Evolutionary conservation across 2,888 invertebrate species (phyloP).

Genomic region (Clusia tigrina): DNA sequence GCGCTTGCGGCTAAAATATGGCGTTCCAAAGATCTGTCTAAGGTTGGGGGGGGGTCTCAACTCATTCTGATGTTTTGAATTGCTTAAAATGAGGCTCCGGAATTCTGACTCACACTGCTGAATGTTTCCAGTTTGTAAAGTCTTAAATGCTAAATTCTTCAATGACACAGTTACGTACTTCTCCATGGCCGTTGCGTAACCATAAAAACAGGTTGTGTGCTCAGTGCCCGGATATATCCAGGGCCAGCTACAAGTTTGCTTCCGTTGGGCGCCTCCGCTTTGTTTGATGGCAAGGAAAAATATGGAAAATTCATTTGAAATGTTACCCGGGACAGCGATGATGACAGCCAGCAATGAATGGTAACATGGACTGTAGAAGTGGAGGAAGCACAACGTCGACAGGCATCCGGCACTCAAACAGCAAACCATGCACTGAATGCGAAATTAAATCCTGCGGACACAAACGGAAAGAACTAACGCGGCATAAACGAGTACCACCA

Average conservation of each 20-base stretch:
- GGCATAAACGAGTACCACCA: not conserved
- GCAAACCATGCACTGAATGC: conserved; percentile 18
- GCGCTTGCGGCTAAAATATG: too few species aligned
- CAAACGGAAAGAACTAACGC: not conserved
- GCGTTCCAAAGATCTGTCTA: too few species aligned
- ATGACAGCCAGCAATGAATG: conserved; percentile 29
- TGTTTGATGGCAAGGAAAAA: not conserved
- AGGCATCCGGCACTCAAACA: conserved; percentile 11
- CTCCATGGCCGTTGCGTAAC: too few species aligned
- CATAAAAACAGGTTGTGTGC: too few species aligned
- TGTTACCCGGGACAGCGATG: conserved; percentile 26
- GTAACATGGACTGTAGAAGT: not conserved
- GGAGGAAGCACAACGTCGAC: not conserved
- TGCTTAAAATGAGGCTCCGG: too few species aligned
- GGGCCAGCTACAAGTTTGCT: conserved; percentile 7
- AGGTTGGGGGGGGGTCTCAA: too few species aligned
- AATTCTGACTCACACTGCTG: too few species aligned
- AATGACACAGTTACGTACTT: too few species aligned
- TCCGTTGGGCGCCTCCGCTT: conserved; percentile 1
- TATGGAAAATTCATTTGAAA: conserved; percentile 25
- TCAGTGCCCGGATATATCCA: too few species aligned
- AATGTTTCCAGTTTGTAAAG: too few species aligned
- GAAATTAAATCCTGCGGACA: conserved; percentile 14
- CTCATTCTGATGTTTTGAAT: too few species aligned
- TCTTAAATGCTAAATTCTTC: too few species aligned